Evolutionary conservation across 2,113 vertebrate genomes (phyloP).

Genomic region (Verasper variegatus): DNA sequence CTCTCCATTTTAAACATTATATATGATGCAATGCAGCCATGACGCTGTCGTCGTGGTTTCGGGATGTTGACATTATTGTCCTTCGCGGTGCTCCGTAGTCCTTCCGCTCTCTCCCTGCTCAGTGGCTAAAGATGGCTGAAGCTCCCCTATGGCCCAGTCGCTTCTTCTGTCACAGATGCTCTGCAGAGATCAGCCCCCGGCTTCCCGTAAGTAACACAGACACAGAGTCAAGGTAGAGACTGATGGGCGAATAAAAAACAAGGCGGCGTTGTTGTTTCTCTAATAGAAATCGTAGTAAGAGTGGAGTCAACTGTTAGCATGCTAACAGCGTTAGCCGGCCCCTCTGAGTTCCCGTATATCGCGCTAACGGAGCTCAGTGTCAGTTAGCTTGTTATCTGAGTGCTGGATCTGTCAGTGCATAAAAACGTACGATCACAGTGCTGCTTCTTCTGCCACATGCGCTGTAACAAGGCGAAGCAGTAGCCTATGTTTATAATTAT

Average conservation of each 20-base stretch:
- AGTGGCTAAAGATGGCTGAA: slow-evolving; percentile 88
- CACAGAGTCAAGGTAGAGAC: neutral
- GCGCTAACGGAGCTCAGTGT: slow-evolving; percentile 22
- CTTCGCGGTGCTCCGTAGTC: slow-evolving; percentile 66
- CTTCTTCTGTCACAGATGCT: slow-evolving; percentile 93
- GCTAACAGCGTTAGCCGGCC: slow-evolving; percentile 60
- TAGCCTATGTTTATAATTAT: neutral
- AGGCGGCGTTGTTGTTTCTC: neutral
- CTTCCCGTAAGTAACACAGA: slow-evolving; percentile 78
- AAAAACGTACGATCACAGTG: neutral
- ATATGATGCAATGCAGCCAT: neutral
- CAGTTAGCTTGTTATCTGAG: slow-evolving; percentile 29
- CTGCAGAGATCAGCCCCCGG: slow-evolving; percentile 84
- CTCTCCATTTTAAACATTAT: neutral
- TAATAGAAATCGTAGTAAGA: neutral
- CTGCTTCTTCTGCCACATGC: too few species aligned
- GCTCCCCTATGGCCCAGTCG: slow-evolving; percentile 89
- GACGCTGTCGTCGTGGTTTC: slow-evolving; percentile 24
- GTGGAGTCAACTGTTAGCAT: slow-evolving; percentile 32
- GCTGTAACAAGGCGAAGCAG: too few species aligned
- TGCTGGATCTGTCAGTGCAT: neutral
- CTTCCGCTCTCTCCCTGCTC: slow-evolving; percentile 54
- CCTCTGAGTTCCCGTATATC: slow-evolving; percentile 16
- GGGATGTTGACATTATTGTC: slow-evolving; percentile 60
- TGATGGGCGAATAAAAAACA: neutral